phyloP scores from a whole-genome alignment of 2,888 invertebrate species.

The Parnassius apollo region DNA sequence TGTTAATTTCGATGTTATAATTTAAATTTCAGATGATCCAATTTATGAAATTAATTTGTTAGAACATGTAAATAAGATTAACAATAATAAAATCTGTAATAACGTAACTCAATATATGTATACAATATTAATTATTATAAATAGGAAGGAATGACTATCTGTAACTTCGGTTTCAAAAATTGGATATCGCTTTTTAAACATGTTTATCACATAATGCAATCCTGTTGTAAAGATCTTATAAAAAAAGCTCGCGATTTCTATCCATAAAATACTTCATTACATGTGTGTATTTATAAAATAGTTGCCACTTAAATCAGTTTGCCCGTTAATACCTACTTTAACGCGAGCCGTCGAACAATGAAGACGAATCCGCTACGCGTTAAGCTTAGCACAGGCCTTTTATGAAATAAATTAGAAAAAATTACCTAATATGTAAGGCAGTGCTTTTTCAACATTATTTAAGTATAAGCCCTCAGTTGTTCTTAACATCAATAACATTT shows the following conservation, averaged over 20 bases:
- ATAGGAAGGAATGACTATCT: constrained; percentile 32
- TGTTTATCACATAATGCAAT: constrained; percentile 50
- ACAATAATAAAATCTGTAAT: constrained; percentile 40
- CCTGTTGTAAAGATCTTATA: constrained; percentile 60
- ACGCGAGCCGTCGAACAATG: constrained; percentile 51
- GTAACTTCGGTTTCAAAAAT: constrained; percentile 47
- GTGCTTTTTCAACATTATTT: constrained; percentile 66
- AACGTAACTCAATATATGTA: constrained; percentile 23
- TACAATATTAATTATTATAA: constrained; percentile 3
- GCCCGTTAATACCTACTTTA: constrained; percentile 51
- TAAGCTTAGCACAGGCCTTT: constrained; percentile 45
- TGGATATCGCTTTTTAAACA: constrained; percentile 41
- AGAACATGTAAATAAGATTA: constrained; percentile 54
- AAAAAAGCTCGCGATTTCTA: constrained; percentile 72
- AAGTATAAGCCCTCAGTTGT: constrained; percentile 53
- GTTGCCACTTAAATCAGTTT: constrained; percentile 42
- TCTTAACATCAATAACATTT: constrained; percentile 31
- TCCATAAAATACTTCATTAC: constrained; percentile 44
- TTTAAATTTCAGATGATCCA: constrained; percentile 49
- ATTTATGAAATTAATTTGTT: constrained; percentile 50
- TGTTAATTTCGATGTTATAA: constrained; percentile 50
- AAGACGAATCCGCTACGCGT: constrained; percentile 46
- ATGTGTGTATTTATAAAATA: constrained; percentile 42
- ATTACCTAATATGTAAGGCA: constrained; percentile 76
- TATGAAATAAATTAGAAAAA: constrained; percentile 47